Evolutionary conservation across 2,113 vertebrate genomes (phyloP).

Genomic region (Vicugna pacos): DNA sequence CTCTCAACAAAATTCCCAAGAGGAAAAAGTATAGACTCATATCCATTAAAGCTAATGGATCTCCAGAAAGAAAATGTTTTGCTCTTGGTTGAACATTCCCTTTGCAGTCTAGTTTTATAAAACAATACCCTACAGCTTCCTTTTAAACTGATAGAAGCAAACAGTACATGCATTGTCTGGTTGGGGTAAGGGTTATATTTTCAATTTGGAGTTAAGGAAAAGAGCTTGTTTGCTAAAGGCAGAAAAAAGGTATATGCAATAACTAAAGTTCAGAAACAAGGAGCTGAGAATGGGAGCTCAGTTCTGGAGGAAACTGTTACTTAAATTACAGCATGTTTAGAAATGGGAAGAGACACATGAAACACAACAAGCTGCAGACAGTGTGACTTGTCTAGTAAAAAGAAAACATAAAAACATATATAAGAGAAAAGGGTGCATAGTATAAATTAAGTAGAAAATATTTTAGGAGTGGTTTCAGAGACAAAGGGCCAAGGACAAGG

Average conservation of each 20-base stretch:
- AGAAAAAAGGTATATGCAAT: background rate
- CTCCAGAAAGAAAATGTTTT: constrained; percentile 47
- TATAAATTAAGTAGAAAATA: background rate
- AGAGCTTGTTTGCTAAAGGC: background rate
- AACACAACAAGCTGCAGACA: background rate
- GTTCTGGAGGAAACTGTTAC: constrained; percentile 26
- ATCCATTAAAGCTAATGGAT: background rate
- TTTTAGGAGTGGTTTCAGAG: background rate
- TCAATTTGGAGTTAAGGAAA: background rate
- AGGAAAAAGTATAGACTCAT: background rate
- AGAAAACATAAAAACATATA: background rate
- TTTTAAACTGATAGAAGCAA: background rate
- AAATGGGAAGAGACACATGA: constrained; percentile 27
- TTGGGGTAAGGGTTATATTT: background rate
- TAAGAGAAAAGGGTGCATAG: background rate
- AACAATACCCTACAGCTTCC: background rate
- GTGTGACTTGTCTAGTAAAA: constrained; percentile 14
- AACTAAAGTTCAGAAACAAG: constrained; percentile 45
- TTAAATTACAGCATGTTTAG: constrained; percentile 48
- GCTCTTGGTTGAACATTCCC: background rate
- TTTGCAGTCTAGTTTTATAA: constrained; percentile 8
- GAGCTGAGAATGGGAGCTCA: background rate
- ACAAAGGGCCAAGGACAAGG: background rate
- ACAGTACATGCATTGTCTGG: background rate
- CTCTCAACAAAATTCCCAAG: background rate